phyloP scores from a whole-genome alignment of 2,113 vertebrate genomes.

The Ellobius talpinus region DNA sequence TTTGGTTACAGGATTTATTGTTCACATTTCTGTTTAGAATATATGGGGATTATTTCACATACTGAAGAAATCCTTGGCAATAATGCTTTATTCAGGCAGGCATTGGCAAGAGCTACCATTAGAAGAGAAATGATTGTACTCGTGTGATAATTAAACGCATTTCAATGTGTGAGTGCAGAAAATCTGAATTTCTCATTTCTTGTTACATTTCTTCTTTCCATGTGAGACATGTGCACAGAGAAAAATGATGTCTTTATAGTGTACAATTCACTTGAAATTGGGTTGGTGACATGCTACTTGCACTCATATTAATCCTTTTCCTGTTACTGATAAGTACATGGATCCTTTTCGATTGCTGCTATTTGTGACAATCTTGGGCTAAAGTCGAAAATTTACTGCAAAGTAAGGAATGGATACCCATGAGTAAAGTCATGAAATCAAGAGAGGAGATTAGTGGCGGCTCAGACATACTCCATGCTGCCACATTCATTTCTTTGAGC shows the following conservation, averaged over 20 bases:
- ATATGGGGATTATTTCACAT: neutral
- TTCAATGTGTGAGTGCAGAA: neutral
- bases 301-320: constrained; percentile 62
- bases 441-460: constrained; percentile 45
- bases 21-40: neutral
- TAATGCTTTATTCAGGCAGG: neutral
- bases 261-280: constrained; percentile 53
- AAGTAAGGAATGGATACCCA: constrained; percentile 46
- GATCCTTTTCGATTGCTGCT: constrained; percentile 63
- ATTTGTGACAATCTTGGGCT: constrained; percentile 56
- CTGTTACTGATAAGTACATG: constrained; percentile 53
- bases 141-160: neutral
- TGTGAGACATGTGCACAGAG: neutral
- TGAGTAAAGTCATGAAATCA: constrained; percentile 67
- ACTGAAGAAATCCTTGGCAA: neutral
- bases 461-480: neutral
- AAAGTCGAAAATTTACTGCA: constrained; percentile 56
- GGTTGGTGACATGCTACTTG: constrained; percentile 56
- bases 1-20: neutral
- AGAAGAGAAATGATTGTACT: neutral
- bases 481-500: neutral
- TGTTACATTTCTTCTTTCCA: neutral
- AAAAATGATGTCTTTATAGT: constrained; percentile 22
- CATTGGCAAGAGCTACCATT: neutral
- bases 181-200: neutral